phyloP scores from a whole-genome alignment of 2,888 invertebrate genomes.

The Phalangium opilio region DNA sequence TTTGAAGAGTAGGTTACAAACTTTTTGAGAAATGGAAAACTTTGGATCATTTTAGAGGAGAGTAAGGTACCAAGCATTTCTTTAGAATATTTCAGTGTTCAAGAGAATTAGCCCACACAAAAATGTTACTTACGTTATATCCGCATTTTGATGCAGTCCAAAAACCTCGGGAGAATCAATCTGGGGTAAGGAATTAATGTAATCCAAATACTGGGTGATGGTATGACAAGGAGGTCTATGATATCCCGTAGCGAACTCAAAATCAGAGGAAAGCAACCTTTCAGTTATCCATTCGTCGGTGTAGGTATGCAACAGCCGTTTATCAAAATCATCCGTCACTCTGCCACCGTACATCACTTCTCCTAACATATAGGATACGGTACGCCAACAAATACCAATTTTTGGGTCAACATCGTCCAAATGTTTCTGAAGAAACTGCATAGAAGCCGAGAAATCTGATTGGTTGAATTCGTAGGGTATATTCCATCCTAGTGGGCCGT shows the following conservation, averaged over 20 bases:
- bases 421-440: constrained; percentile 92
- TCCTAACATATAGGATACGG: constrained; percentile 92
- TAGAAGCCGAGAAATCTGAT: constrained; percentile 86
- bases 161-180: constrained; percentile 90
- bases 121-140: constrained; percentile 57
- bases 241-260: constrained; percentile 86
- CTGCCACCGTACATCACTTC: constrained; percentile 72
- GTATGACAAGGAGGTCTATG: constrained; percentile 65
- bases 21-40: too few species aligned
- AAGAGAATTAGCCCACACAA: too few species aligned
- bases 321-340: constrained; percentile 94
- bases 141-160: constrained; percentile 89
- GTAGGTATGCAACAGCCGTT: constrained; percentile 77
- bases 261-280: constrained; percentile 63
- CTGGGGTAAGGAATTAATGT: constrained; percentile 65
- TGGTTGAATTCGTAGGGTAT: constrained; percentile 94
- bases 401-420: constrained; percentile 93
- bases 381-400: constrained; percentile 92
- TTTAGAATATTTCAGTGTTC: too few species aligned
- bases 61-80: too few species aligned
- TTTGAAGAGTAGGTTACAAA: too few species aligned
- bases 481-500: constrained; percentile 94
- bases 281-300: constrained; percentile 88
- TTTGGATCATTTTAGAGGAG: too few species aligned
- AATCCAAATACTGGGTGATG: constrained; percentile 45